These are phyloP conservation scores for Felis chaus DNA, from an alignment of 2,113 vertebrate genomes.

Conservation along the genomic window DNA sequence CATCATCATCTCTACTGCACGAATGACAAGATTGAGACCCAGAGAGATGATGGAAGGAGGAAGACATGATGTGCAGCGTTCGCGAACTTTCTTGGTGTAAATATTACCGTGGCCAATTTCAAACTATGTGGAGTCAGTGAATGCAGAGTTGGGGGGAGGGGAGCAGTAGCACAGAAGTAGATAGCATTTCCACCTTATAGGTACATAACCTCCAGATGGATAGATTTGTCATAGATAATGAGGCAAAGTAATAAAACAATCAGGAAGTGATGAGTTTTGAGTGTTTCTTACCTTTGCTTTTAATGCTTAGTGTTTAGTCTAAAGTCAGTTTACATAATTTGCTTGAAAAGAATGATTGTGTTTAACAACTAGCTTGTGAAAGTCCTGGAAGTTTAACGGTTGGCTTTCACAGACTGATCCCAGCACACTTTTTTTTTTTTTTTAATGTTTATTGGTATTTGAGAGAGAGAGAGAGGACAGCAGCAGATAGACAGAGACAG, in stretches of 20 bases:
- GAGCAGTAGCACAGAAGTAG: not conserved
- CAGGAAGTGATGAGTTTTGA: not conserved
- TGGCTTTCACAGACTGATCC: not conserved
- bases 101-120: not conserved
- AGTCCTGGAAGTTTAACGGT: not conserved
- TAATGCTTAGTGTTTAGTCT: not conserved
- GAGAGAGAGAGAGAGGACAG: no score
- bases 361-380: not conserved
- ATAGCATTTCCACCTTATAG: not conserved
- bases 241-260: not conserved
- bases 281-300: not conserved
- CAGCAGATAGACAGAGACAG: no score
- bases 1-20: not conserved
- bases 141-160: not conserved
- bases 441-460: no score
- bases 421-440: not conserved
- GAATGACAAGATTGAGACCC: not conserved
- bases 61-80: not conserved
- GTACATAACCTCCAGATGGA: not conserved
- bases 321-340: not conserved
- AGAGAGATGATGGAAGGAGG: not conserved
- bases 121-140: not conserved
- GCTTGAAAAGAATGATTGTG: not conserved
- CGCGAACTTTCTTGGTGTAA: not conserved
- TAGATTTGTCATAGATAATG: not conserved